Conservation (phyloP, 1,140 invertebrate genomes). For the Brachionus sp. region DNA sequence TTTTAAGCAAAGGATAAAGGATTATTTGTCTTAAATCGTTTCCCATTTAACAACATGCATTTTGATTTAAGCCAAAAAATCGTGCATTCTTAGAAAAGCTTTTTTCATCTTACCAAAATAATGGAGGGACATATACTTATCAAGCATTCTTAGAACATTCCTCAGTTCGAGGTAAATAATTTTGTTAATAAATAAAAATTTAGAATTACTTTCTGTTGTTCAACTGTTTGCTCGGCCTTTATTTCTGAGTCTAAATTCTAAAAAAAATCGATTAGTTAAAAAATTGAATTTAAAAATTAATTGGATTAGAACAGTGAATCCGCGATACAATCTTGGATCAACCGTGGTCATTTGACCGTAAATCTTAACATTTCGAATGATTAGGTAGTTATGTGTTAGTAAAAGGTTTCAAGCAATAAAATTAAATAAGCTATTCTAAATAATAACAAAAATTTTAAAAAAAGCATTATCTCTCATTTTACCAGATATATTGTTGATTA, state of each 20-base stretch:
- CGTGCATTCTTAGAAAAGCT: conserved; percentile 26
- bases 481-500: background rate
- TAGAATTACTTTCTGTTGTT: background rate
- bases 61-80: conserved; percentile 40
- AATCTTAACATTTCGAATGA: conserved; percentile 2
- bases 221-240: background rate
- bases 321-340: background rate
- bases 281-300: background rate
- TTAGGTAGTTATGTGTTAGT: conserved; percentile 8
- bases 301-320: conserved; percentile 28
- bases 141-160: background rate
- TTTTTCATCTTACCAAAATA: conserved; percentile 14
- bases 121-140: conserved; percentile 4
- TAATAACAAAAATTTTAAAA: background rate
- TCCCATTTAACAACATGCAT: background rate
- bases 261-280: conserved; percentile 3
- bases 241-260: background rate
- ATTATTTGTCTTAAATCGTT: conserved; percentile 31
- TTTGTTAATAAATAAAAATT: background rate
- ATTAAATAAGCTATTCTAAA: conserved; percentile 2
- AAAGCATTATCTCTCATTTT: background rate
- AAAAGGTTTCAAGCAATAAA: background rate
- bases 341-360: background rate
- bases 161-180: background rate
- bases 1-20: background rate